Conservation (phyloP, 2,113 vertebrate genomes). For the Limnothrissa miodon region DNA sequence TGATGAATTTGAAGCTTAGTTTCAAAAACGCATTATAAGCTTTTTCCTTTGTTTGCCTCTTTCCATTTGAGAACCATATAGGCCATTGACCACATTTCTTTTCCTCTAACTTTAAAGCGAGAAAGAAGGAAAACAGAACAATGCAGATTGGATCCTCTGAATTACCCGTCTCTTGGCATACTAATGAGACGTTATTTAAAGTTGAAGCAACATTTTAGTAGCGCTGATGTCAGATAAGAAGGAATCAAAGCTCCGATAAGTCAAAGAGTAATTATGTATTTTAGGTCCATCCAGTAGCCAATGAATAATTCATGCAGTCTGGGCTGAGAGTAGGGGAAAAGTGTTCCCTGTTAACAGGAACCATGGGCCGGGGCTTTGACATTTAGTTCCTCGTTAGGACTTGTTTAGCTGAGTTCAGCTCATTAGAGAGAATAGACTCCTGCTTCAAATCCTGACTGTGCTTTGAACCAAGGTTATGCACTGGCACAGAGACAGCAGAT, state of each 20-base stretch:
- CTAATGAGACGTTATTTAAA: conserved; percentile 44
- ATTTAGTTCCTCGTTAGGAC: conserved; percentile 24
- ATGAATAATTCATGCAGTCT: conserved; percentile 38
- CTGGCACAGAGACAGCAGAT: not conserved
- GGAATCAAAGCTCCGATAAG: conserved; percentile 39
- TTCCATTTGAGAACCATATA: not conserved
- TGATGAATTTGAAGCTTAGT: not conserved
- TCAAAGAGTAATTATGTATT: conserved; percentile 43
- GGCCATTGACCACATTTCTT: not conserved
- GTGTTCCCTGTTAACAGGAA: conserved; percentile 24
- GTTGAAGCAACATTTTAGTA: conserved; percentile 28
- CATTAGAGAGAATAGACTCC: not conserved
- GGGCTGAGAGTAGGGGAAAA: conserved; percentile 12
- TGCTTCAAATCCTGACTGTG: not conserved
- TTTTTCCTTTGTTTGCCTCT: not conserved
- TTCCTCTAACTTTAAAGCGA: not conserved
- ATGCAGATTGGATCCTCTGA: not conserved
- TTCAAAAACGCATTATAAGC: not conserved
- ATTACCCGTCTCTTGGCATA: conserved; percentile 31
- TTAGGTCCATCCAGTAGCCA: conserved; percentile 34
- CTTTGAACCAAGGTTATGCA: not conserved
- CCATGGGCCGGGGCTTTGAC: conserved; percentile 14
- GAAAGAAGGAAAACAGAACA: not conserved
- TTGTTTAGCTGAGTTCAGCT: conserved; percentile 15
- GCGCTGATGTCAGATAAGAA: conserved; percentile 37